Conservation (phyloP, 2,888 invertebrate species). For the Schrankia costaestrigalis region DNA sequence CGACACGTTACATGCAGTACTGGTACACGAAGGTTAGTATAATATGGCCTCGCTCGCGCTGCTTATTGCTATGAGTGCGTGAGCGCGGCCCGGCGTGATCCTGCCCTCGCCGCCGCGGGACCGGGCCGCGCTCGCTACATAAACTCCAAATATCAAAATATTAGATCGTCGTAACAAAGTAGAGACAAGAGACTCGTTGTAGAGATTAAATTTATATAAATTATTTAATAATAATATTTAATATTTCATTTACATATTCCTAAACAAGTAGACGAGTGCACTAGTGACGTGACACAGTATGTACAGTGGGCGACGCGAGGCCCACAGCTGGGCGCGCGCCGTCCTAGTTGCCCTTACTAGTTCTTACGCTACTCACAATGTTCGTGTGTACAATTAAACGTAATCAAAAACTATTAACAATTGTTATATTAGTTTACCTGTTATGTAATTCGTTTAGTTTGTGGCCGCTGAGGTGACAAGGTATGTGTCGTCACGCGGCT, state of each 20-base stretch:
- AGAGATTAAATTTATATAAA: constrained; percentile 40
- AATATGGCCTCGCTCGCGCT: no score
- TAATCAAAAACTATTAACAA: constrained; percentile 38
- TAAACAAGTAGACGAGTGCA: constrained; percentile 35
- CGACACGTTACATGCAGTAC: no score
- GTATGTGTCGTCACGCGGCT: constrained; percentile 8
- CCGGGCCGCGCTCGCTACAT: constrained; percentile 42
- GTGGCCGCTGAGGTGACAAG: constrained; percentile 23
- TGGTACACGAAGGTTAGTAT: no score
- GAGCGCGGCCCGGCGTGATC: constrained; percentile 13
- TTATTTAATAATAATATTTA: constrained; percentile 32
- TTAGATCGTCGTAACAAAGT: constrained; percentile 57
- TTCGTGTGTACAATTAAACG: constrained; percentile 24
- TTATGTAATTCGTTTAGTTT: constrained; percentile 70
- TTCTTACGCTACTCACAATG: constrained; percentile 6
- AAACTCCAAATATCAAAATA: constrained; percentile 69
- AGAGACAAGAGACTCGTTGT: constrained; percentile 63
- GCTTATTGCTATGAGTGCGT: constrained; percentile 58
- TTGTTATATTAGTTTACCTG: constrained; percentile 54
- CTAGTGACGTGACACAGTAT: constrained; percentile 33
- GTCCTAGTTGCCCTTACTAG: constrained; percentile 22
- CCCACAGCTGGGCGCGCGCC: constrained; percentile 3
- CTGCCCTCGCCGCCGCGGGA: constrained; percentile 20
- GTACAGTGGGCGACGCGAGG: constrained; percentile 37
- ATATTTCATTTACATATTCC: constrained; percentile 41